Percentiles rank a stretch among this genome's conserved stretches.
phyloP scores from a whole-genome alignment of 2,113 vertebrate species.

The Mola mola region DNA sequence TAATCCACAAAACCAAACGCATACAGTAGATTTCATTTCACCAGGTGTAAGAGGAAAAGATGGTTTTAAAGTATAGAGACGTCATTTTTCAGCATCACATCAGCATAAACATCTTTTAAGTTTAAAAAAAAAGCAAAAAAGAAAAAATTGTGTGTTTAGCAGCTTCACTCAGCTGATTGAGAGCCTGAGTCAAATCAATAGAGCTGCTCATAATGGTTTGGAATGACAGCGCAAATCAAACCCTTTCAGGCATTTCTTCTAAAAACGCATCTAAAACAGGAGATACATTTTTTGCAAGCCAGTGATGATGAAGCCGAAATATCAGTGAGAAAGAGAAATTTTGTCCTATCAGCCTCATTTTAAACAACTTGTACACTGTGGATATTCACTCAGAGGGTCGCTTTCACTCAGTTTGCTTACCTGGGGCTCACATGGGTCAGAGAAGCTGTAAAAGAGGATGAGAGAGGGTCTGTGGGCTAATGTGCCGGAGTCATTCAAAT shows the following conservation, averaged over 20 bases:
- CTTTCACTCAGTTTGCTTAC: slow-evolving; percentile 71
- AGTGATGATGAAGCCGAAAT: not conserved
- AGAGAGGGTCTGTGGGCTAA: slow-evolving; percentile 76
- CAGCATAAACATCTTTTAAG: slow-evolving; percentile 8
- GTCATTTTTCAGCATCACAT: slow-evolving; percentile 20
- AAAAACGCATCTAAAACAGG: no score
- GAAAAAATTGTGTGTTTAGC: slow-evolving; percentile 15
- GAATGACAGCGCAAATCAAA: slow-evolving; percentile 14
- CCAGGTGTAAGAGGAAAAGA: not conserved
- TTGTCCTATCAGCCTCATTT: not conserved
- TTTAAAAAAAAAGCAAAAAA: slow-evolving; percentile 14
- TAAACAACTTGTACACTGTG: not conserved
- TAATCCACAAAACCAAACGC: slow-evolving; percentile 34
- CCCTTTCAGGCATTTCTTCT: not conserved
- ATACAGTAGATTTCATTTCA: slow-evolving; percentile 33
- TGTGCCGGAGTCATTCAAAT: slow-evolving; percentile 70
- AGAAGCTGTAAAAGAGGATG: slow-evolving; percentile 90
- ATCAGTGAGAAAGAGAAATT: slow-evolving; percentile 10
- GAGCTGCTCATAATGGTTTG: slow-evolving; percentile 42
- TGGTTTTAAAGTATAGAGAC: slow-evolving; percentile 23
- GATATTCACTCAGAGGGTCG: not conserved
- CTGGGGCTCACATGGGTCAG: slow-evolving; percentile 86
- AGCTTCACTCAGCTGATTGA: no score
- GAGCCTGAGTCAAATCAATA: slow-evolving; percentile 69
- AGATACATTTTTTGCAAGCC: no score